Evolutionary conservation across 2,888 invertebrate species (phyloP).

Genomic region (Agrenia bidenticulata): DNA sequence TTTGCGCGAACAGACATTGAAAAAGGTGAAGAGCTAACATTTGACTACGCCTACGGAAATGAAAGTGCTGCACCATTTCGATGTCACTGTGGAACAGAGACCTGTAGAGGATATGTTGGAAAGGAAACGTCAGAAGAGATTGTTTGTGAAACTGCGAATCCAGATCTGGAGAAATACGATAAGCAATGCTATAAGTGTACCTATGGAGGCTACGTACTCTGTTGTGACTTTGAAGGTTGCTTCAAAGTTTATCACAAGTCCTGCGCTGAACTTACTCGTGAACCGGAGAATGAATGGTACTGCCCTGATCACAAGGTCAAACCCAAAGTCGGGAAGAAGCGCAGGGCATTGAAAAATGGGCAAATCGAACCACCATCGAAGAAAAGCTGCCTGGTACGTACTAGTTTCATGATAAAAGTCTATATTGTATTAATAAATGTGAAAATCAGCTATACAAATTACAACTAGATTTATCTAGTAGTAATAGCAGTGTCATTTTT

Average conservation of each 20-base stretch:
- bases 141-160: constrained; percentile 21
- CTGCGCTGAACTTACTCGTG: constrained; percentile 31
- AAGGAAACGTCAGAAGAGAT: constrained; percentile 22
- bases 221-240: constrained; percentile 43
- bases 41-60: constrained; percentile 44
- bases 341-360: not conserved
- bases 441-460: no score
- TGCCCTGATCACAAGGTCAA: constrained; percentile 14
- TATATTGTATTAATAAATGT: no score
- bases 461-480: no score
- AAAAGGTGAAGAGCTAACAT: constrained; percentile 46
- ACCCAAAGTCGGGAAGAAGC: constrained; percentile 1
- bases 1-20: constrained; percentile 41
- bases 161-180: constrained; percentile 37
- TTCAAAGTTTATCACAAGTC: constrained; percentile 43
- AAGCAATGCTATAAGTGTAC: constrained; percentile 43
- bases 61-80: constrained; percentile 41
- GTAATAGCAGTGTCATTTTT: no score
- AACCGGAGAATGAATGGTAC: constrained; percentile 38
- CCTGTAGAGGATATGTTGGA: constrained; percentile 43
- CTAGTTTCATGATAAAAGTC: no score
- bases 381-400: no score
- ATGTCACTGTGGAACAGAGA: constrained; percentile 43
- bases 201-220: constrained; percentile 41
- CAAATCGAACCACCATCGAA: not conserved